phyloP scores from a whole-genome alignment of 2,888 invertebrate genomes.

The Ashinkailepas kermadecensis region DNA sequence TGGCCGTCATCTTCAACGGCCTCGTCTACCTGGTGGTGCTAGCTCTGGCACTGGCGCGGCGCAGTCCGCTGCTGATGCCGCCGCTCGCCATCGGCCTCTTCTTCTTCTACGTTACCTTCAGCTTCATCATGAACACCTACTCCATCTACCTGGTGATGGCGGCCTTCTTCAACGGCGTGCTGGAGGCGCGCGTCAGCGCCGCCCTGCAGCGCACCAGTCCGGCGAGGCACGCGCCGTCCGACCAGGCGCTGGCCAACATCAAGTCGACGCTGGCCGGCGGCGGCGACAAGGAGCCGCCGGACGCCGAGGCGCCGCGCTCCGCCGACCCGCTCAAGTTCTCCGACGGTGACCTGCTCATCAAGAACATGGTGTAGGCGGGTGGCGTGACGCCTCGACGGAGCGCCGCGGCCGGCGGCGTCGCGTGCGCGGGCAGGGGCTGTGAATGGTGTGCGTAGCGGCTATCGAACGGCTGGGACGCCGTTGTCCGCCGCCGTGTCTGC shows the following conservation, averaged over 20 bases:
- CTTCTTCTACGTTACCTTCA: constrained; percentile 12
- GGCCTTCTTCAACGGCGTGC: constrained; percentile 15
- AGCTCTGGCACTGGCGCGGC: constrained; percentile 4
- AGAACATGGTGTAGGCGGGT: background rate
- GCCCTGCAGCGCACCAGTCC: background rate
- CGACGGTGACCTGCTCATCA: background rate
- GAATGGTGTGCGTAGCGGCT: too few relatives aligned
- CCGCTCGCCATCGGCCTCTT: background rate
- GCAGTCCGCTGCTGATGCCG: background rate
- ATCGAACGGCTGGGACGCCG: too few relatives aligned
- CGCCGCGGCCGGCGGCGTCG: too few relatives aligned
- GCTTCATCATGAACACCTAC: constrained; percentile 18
- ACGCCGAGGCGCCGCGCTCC: background rate
- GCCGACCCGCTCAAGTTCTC: background rate
- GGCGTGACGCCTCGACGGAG: too few relatives aligned
- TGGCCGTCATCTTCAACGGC: constrained; percentile 8
- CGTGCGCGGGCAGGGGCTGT: too few relatives aligned
- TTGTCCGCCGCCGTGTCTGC: too few relatives aligned
- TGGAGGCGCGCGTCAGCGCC: background rate
- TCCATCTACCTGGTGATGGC: constrained; percentile 19
- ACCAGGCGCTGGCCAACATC: constrained; percentile 1
- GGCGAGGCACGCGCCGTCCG: background rate
- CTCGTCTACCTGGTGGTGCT: constrained; percentile 10
- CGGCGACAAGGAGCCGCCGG: background rate
- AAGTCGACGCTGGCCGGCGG: background rate